Evolutionary conservation across 2,888 invertebrate species (phyloP).

Genomic region (Nineta flava): DNA sequence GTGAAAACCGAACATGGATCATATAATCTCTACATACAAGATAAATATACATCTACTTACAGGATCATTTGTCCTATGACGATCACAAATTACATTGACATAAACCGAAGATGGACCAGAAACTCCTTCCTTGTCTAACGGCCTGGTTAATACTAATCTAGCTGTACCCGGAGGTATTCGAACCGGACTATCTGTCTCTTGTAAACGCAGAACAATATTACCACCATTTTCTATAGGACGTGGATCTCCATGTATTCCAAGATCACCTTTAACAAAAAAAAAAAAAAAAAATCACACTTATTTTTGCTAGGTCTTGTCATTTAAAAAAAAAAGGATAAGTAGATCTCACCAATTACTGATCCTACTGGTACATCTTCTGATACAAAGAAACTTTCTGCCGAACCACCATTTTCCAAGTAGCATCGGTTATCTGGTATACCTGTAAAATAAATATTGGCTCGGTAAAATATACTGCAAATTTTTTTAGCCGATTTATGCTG

Average conservation of each 20-base stretch:
- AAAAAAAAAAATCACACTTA: background rate
- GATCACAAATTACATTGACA: slow-evolving; percentile 72
- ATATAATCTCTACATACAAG: background rate
- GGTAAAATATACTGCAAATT: no score
- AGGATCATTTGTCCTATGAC: slow-evolving; percentile 60
- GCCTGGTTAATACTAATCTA: slow-evolving; percentile 60
- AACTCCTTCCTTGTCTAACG: slow-evolving; percentile 71
- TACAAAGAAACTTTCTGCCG: slow-evolving; percentile 81
- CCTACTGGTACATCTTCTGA: slow-evolving; percentile 73
- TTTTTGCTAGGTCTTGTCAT: background rate
- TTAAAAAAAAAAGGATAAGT: slow-evolving; percentile 10
- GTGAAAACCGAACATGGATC: no score
- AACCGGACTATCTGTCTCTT: slow-evolving; percentile 67
- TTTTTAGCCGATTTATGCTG: no score
- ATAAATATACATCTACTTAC: slow-evolving; percentile 30
- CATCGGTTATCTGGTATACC: slow-evolving; percentile 54
- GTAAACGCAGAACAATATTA: slow-evolving; percentile 60
- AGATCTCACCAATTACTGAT: slow-evolving; percentile 45
- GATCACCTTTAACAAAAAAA: slow-evolving; percentile 31
- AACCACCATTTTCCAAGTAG: slow-evolving; percentile 78
- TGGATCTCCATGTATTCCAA: slow-evolving; percentile 71
- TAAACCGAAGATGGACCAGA: slow-evolving; percentile 72
- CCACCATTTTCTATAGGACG: slow-evolving; percentile 38
- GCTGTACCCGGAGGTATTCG: slow-evolving; percentile 60
- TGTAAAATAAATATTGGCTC: background rate